Percentiles rank a stretch among this genome's conserved stretches.
phyloP scores from a whole-genome alignment of 2,797 vertebrate genomes.

The Leptodactylus fallax region DNA sequence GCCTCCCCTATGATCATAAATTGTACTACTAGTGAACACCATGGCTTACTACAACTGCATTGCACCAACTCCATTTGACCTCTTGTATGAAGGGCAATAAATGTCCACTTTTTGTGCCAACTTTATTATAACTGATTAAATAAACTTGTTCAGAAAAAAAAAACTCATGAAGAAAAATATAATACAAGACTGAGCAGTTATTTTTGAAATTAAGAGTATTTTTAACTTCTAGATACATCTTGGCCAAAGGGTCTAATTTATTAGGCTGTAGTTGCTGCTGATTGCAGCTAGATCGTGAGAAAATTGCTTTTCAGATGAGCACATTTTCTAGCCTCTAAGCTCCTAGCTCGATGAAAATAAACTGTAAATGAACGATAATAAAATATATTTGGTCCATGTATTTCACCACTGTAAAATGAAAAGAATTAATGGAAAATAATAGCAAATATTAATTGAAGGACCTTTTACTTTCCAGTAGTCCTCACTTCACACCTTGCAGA shows the following conservation, averaged over 20 bases:
- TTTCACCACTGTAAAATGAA: background rate
- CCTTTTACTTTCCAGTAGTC: background rate
- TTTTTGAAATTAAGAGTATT: conserved; percentile 20
- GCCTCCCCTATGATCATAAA: too few species aligned
- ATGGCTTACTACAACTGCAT: background rate
- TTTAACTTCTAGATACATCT: conserved; percentile 34
- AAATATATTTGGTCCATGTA: conserved; percentile 12
- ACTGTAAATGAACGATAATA: conserved; percentile 49
- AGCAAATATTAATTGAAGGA: conserved; percentile 26
- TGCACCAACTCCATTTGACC: background rate
- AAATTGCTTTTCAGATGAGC: conserved; percentile 50
- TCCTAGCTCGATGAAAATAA: conserved; percentile 2
- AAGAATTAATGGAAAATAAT: conserved; percentile 36
- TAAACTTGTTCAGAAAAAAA: background rate
- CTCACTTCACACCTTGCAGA: background rate
- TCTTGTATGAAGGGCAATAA: background rate
- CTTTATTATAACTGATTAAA: background rate
- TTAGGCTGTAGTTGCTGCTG: conserved; percentile 27
- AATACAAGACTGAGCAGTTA: background rate
- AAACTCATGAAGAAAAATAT: background rate
- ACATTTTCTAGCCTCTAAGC: conserved; percentile 33
- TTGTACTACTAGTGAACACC: background rate
- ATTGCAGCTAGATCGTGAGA: conserved; percentile 31
- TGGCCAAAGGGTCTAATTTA: conserved; percentile 48
- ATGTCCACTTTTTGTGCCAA: background rate